Base-by-base conservation (phyloP, 2,113 vertebrate genomes). In the Dromas ardeola region DNA sequence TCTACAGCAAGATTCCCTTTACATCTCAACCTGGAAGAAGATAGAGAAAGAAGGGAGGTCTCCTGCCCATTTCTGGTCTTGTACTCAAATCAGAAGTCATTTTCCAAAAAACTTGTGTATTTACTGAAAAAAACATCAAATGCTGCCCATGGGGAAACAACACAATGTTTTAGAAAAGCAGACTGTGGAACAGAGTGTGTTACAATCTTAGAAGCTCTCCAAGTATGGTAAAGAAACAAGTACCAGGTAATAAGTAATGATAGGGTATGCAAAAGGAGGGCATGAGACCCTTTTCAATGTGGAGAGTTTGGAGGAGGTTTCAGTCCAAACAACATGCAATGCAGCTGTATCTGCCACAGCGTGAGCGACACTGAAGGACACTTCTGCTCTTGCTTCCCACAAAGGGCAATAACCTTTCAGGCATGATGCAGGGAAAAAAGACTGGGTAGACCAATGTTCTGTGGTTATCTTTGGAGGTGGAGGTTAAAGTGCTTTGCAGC, bases 71-170 rank as follows among this genome's bases (percentile, higher is more conserved):
- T 93, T 19, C 13, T 52, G 26, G 13, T 67, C 20, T 89, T 95
- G 49, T 2, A 70, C 19, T 10, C 18, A 55, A 91, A 87, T 49
- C 21, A 74, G 13, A 72, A 90, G 13, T 45, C 0, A 45, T 85
- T 90, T 90, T 72, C 13, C 34, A 58, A 76, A 66, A 12, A 82
- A 45, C 66, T 42, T 40, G 8, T 86, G 10, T 53, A 43, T 82
- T 91, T 81, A 47, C 53, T 89, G 52, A 72, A 91, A 93, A 77
- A 53, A 94, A 30, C 21, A 70, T 38, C 34, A 83, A 55, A 61
- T 89, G 58, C 38, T 92, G 42, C 15, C 30, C 29, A 4, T 56
- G 34, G 10, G n/a, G 32, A 92, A 94, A 58, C 42, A 86, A 50
- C 5, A 47, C 2, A 1, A 11, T 27, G 5, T 83, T 92, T 94